Evolutionary conservation across 2,888 invertebrate genomes (phyloP).

Genomic region (Eristalis tenax): DNA sequence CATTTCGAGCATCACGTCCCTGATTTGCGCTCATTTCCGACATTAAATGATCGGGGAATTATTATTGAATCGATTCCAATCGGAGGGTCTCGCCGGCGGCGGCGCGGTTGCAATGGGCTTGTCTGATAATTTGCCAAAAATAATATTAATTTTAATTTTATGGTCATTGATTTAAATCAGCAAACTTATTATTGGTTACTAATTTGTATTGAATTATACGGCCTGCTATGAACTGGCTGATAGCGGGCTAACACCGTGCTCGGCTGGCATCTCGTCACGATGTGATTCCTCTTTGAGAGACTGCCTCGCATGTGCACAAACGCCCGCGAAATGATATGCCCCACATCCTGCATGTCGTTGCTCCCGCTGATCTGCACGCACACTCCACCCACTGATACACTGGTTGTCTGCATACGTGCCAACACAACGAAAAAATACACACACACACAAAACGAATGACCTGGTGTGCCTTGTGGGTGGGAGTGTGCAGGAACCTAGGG

Average conservation of each 20-base stretch:
- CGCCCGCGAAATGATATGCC: constrained; percentile 1
- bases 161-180: constrained; percentile 73
- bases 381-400: background rate
- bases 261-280: background rate
- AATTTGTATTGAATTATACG: constrained; percentile 67
- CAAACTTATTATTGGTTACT: constrained; percentile 69
- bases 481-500: background rate
- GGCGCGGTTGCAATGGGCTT: background rate
- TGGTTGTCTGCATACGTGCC: constrained; percentile 4
- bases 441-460: background rate
- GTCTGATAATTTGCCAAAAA: constrained; percentile 70
- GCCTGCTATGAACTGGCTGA: background rate
- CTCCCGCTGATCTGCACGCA: background rate
- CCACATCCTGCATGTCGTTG: constrained; percentile 10
- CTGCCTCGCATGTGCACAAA: background rate
- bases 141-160: constrained; percentile 74
- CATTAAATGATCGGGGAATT: constrained; percentile 60
- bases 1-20: constrained; percentile 39
- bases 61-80: constrained; percentile 45
- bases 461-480: background rate
- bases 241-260: background rate
- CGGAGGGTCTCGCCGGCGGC: constrained; percentile 40
- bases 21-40: constrained; percentile 59
- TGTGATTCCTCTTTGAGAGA: background rate
- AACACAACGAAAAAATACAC: background rate